Evolutionary conservation across 2,113 vertebrate genomes (phyloP), one percentile per base, ranked within the genome.

Genomic region (Martes martes): DNA sequence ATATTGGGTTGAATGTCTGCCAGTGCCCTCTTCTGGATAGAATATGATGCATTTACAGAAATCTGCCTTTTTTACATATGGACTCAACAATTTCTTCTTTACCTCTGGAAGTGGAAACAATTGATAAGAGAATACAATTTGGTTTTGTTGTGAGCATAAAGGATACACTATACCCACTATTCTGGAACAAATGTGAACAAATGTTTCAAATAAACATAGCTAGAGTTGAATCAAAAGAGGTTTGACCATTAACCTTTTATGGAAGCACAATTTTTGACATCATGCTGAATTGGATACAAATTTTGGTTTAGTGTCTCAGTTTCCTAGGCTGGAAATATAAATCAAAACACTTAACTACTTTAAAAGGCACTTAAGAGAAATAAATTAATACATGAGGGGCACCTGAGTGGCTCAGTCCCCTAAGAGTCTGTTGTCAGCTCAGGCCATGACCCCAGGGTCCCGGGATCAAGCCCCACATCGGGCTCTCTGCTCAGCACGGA

Each of bases 11-110:
- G 24, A 89, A 89, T 74, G 86, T 89, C 39, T 91, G 81, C 87
- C 91, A 97, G 93, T 79, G 74, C 92, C 94, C 96, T 96, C 89
- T 96, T 97, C 95, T 95, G 95, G 91, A 89, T 23, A 89, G 65
- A 98, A 78, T 47, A 28, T 39, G 59, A 73, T 24, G 31, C 15
- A 83, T 86, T 96, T 89, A 28, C 13, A 87, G n/a, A 92, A 1
- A 4, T 85, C n/a, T 33, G 19, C 33, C 31, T 55, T 59, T 87
- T 89, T 87, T 47, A 82, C 19, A 39, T 47, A 31, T 13, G 8
- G 47, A 11, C 52, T 24, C 57, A 61, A 24, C 16, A 73, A 15
- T 93, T 73, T 94, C 39, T 93, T 69, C 33, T 84, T 92, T 31
- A 63, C 0, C 7, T 59, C 19, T 76, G 74, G 57, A 15, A 94